Base-by-base conservation (phyloP, 1,140 invertebrate genomes). In the Pinna nobilis region DNA sequence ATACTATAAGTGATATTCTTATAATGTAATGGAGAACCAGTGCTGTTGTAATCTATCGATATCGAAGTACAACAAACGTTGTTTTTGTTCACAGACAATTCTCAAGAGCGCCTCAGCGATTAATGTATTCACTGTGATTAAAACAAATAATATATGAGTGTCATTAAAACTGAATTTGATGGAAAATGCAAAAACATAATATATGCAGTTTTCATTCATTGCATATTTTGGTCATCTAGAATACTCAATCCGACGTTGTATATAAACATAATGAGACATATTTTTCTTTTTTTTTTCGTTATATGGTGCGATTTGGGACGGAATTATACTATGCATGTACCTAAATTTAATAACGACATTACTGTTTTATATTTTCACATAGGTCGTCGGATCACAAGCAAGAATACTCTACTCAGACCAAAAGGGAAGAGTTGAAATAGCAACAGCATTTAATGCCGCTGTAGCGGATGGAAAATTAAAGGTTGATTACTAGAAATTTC, bases 391-490 rank as follows among this genome's bases (percentile, higher is more conserved):
- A 15, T 92, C 92, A 4, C 91, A 93, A 79, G 93, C 93, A 0
- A 84, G 93, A 78, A 94, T 94, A 74, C 84, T 94, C 0, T 94
- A 94, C 82, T 91, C 92, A 15, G 92, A 94, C 80, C 90, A 91
- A 77, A 82, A 84, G 25, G 93, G 93, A 9, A 81, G 92, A 63
- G 73, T 87, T 28, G 79, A 83, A 55, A 87, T 94, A 49, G 93
- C 93, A 15, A 69, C 87, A n/a, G 92, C 91, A 18, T 93, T 94
- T 79, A 93, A 94, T 80, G 82, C 90, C 41, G 92, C 92, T 23
- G 87, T 93, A 6, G 74, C 82, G 20, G 83, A 88, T 18, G 89
- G 90, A 23, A 80, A 80, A 53, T 61, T 93, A 13, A 89, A 89
- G 84, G 91, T 91, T 75, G 70, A 47, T 49, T 67, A 1, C 23